A percentile compares a stretch with the other conserved stretches of the same genome.
Conservation (phyloP, 2,888 invertebrate genomes). For the Mimas tiliae region DNA sequence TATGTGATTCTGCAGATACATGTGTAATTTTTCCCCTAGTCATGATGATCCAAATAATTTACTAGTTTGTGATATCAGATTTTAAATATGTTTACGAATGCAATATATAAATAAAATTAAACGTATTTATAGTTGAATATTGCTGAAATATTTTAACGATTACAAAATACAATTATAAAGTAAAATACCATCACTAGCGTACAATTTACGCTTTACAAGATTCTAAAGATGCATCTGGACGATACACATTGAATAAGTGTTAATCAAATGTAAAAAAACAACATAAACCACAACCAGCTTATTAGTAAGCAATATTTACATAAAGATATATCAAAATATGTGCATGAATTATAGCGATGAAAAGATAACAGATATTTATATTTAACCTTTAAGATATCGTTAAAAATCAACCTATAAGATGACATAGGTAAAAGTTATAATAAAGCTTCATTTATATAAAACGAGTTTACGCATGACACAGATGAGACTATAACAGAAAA, state of each 20-base stretch:
- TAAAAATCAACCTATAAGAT: not conserved
- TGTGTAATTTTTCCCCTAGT: not conserved
- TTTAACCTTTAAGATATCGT: not conserved
- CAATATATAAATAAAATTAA: not conserved
- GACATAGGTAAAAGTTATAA: constrained; percentile 20
- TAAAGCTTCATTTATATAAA: no score
- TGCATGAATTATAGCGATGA: constrained; percentile 13
- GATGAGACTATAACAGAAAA: no score
- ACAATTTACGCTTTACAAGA: not conserved
- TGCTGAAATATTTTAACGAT: not conserved
- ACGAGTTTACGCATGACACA: no score
- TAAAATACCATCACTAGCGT: no score
- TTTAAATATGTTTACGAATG: not conserved
- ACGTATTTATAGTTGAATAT: not conserved
- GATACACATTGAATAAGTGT: constrained; percentile 17
- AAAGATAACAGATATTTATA: constrained; percentile 10
- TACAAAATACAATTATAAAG: constrained; percentile 3
- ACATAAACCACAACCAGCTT: constrained; percentile 17
- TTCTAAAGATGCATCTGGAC: not conserved
- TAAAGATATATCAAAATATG: constrained; percentile 21
- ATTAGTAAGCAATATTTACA: constrained; percentile 24
- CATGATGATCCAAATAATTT: constrained; percentile 7
- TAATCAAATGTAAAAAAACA: constrained; percentile 7
- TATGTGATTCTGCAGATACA: not conserved
- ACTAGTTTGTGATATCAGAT: constrained; percentile 16